Evolutionary conservation across 2,888 invertebrate species (phyloP).

Genomic region (Beris morrisii): DNA sequence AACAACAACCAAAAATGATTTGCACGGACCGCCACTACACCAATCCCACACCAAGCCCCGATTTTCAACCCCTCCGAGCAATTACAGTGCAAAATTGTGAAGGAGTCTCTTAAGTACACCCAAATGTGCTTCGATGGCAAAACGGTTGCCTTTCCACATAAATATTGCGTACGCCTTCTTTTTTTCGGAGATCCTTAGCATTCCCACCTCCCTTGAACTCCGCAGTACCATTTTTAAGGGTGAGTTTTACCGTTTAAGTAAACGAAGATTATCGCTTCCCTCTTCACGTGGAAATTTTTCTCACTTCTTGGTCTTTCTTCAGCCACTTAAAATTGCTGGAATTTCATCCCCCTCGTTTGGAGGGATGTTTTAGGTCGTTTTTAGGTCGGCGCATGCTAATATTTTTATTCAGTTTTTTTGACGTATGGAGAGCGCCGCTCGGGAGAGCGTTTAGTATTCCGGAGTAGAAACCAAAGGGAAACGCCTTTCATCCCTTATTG

Average conservation of each 20-base stretch:
- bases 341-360: constrained; percentile 4
- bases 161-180: constrained; percentile 25
- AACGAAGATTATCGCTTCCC: constrained; percentile 15
- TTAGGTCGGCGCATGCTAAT: constrained; percentile 17
- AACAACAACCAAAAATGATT: no score
- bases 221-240: constrained; percentile 22
- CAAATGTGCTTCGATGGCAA: constrained; percentile 8
- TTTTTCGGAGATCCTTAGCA: constrained; percentile 4
- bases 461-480: not conserved
- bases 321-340: constrained; percentile 24
- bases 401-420: not conserved
- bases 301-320: constrained; percentile 23
- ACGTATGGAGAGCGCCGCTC: not conserved
- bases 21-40: no score
- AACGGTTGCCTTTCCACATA: not conserved
- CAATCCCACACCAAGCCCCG: no score
- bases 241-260: constrained; percentile 7
- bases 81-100: constrained; percentile 8
- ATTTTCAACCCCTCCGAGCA: not conserved
- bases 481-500: constrained; percentile 36
- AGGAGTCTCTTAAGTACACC: constrained; percentile 9
- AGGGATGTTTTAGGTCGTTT: constrained; percentile 1
- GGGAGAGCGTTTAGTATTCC: constrained; percentile 21
- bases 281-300: constrained; percentile 19
- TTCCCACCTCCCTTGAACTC: constrained; percentile 4